phyloP scores from a whole-genome alignment of 2,888 invertebrate species.

The Chrysolina americana region DNA sequence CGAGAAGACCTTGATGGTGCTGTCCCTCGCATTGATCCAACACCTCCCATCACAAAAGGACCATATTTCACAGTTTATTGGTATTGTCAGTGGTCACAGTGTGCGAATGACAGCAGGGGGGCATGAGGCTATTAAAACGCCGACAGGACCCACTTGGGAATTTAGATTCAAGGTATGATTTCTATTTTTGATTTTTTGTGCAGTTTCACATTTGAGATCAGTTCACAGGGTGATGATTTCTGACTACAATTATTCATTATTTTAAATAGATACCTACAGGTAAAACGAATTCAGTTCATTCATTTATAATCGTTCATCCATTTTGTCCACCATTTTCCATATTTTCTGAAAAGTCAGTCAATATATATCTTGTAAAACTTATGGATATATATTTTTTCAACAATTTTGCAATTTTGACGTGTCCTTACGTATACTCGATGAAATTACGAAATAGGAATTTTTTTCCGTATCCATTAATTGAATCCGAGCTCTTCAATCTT shows the following conservation, averaged over 20 bases:
- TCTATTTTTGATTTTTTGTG: background rate
- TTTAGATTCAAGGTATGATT: constrained; percentile 8
- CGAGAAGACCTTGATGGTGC: constrained; percentile 48
- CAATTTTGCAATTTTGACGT: no score
- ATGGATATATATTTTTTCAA: no score
- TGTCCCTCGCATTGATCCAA: constrained; percentile 49
- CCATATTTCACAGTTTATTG: constrained; percentile 63
- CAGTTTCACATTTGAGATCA: background rate
- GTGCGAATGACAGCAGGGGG: constrained; percentile 54
- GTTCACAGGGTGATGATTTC: background rate
- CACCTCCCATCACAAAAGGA: constrained; percentile 56
- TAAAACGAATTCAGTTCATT: no score
- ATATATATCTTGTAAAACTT: no score
- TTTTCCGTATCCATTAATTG: no score
- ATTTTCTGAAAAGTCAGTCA: no score
- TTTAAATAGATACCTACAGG: background rate
- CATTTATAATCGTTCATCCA: no score
- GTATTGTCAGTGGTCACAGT: constrained; percentile 59
- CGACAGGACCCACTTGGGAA: constrained; percentile 9
- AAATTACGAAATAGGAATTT: no score
- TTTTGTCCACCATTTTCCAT: no score
- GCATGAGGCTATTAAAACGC: constrained; percentile 23
- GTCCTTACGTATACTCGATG: no score
- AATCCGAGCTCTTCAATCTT: no score
- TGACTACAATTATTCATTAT: background rate